Evolutionary conservation across 2,888 invertebrate genomes (phyloP).

Genomic region (Acanthosepion pharaonis): DNA sequence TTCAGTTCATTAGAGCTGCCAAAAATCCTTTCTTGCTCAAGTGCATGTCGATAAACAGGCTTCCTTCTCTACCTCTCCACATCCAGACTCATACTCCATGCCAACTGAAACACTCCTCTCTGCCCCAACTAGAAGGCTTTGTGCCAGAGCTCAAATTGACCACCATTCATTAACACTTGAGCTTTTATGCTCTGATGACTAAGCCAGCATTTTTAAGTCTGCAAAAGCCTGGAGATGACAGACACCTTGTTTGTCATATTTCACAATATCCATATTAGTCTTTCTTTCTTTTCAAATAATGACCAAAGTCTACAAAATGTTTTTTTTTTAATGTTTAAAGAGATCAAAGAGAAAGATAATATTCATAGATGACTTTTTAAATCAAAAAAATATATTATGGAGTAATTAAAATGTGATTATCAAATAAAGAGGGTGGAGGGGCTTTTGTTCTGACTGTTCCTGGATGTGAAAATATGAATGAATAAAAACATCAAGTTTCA

Average conservation of each 20-base stretch:
- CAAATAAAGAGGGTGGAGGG: no score
- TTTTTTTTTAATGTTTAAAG: no score
- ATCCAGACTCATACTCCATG: not conserved
- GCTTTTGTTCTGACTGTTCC: no score
- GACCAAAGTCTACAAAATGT: no score
- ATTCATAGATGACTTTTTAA: no score
- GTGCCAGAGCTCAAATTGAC: not conserved
- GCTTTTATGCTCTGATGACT: not conserved
- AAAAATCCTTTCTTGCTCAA: not conserved
- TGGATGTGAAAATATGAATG: no score
- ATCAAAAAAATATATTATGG: no score
- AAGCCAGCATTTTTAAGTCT: not conserved
- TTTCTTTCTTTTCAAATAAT: not conserved
- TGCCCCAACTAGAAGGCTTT: not conserved
- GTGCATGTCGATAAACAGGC: not conserved
- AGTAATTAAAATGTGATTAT: no score
- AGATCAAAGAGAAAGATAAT: no score
- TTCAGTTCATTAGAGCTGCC: constrained; percentile 1
- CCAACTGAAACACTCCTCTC: not conserved
- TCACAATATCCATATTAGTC: not conserved
- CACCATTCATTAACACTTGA: constrained; percentile 9
- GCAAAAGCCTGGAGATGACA: not conserved
- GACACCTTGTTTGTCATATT: not conserved
- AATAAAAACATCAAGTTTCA: no score
- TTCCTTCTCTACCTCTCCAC: not conserved